Base-by-base conservation (phyloP, 1,140 invertebrate genomes). In the Zaprionus gabonicus region DNA sequence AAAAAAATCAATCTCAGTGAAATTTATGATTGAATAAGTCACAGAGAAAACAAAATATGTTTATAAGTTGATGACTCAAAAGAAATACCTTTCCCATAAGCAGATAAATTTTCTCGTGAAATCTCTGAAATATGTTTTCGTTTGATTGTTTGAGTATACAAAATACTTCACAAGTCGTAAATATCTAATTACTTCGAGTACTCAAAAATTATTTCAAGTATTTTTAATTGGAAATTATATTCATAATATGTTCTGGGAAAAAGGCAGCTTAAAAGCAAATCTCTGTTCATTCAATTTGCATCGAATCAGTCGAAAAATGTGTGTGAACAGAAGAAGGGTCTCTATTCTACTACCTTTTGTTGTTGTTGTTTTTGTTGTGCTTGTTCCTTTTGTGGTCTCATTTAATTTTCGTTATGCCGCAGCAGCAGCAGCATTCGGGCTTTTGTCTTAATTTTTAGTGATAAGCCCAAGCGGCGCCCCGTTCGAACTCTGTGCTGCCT, bases 371-470 rank as follows among this genome's bases (percentile, higher is more conserved):
- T 10, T 25, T 46, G 12, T 60, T 36, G 17, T 64, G 38, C 55
- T 69, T 56, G 57, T 69, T 69, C 25, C 38, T 31, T 72, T 86
- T 79, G 67, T 77, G 78, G 76, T 82, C 76, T 74, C 63, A 68
- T 78, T 84, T 67, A 66, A 73, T 71, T 84, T 84, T 64, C 55
- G 65, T 71, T 85, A 55, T 71, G 59, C 71, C 58, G 72, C 64
- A 65, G 51, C 7, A 56, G 34, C 20, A 58, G 51, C 41, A 56
- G 57, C 56, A 64, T 74, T 68, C 57, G 10, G 38, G 69, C 65
- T 64, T 75, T 77, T 87, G 80, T 83, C 83, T 87, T 88, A 82
- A 86, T 86, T 87, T 87, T 77, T 62, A 80, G 80, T 86, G 83
- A 87, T 87, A 87, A 87, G 83, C 73, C 64, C 65, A 71, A 49